Base-by-base conservation (phyloP, 64 coral and sea anemone genomes). In the Pachyseris speciosa region DNA sequence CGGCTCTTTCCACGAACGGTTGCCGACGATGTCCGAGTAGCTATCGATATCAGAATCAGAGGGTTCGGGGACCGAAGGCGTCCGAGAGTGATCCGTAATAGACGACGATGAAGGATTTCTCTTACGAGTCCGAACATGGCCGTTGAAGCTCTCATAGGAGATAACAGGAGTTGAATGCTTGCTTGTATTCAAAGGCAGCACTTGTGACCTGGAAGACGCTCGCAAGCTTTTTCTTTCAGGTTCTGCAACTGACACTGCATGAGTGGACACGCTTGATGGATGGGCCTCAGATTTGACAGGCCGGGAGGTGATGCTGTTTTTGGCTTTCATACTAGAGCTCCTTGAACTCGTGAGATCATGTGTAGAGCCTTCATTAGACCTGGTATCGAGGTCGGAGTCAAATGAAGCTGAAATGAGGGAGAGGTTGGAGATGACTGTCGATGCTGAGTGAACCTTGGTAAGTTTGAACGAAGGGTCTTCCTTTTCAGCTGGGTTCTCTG, bases 21-120 rank as follows among this genome's bases (percentile, higher is more conserved):
- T 55, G 19, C 86, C 91, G 45, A 80, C 74, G 69, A 97, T 97
- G 42, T 97, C 95, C 36, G 95, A 97, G 44, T 97, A 97, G 51
- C 95, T 97, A 66, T 97, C 95, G 0, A 97, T 45, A 64, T 97
- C 95, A 42, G 89, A 92, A 27, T 81, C 77, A 9, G 77, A 81
- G 12, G 77, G 77, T 22, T 81, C 77, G 34, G 77, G 20, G 11
- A 81, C 31, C 53, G 77, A 81, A 60, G 77, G 25, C 34, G 55
- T 81, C 17, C 50, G 27, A 22, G 59, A 27, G 9, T 79, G 74
- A 30, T 91, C 63, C 9, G 80, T 36, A 33, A 92, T 53, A 4
- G 84, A 80, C 4, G 91, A 93, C 20, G 52, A 2, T 59, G 50
- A 37, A 58, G 49, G 50, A 32, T 57, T 53, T 27, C 33, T 63